Evolutionary conservation across 2,113 vertebrate genomes (phyloP).

Genomic region (Brienomyrus longianalis): DNA sequence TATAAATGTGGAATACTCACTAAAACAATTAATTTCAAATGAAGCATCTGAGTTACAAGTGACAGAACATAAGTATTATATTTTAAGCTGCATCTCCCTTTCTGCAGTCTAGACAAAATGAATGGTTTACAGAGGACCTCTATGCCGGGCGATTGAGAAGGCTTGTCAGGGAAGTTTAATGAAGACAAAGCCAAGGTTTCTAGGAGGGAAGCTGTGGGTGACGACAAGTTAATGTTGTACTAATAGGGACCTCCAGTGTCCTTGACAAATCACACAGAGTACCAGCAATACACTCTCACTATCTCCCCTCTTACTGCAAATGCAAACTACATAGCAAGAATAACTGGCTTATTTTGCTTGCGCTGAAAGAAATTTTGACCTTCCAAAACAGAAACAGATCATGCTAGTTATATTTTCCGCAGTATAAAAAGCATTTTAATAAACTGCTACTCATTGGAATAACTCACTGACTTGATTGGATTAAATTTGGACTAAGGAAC

Average conservation of each 20-base stretch:
- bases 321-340: neutral
- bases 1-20: neutral
- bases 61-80: neutral
- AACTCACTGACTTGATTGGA: neutral
- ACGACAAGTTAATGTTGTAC: conserved; percentile 42
- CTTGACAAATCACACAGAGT: conserved; percentile 41
- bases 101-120: neutral
- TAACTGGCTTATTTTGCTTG: neutral
- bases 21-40: neutral
- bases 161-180: conserved; percentile 49
- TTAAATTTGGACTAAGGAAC: neutral
- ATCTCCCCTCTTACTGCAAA: conserved; percentile 5
- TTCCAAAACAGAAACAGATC: neutral
- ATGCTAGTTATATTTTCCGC: neutral
- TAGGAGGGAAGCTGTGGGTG: conserved; percentile 35
- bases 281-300: conserved; percentile 10
- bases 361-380: neutral
- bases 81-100: neutral
- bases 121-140: conserved; percentile 18
- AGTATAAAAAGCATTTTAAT: neutral
- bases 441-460: neutral
- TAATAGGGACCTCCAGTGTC: conserved; percentile 49
- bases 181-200: conserved; percentile 51
- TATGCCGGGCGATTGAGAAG: conserved; percentile 28
- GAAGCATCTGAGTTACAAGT: neutral